Base-by-base conservation (phyloP, 2,113 vertebrate species). In the Hypocryptadius cinnamomeus region DNA sequence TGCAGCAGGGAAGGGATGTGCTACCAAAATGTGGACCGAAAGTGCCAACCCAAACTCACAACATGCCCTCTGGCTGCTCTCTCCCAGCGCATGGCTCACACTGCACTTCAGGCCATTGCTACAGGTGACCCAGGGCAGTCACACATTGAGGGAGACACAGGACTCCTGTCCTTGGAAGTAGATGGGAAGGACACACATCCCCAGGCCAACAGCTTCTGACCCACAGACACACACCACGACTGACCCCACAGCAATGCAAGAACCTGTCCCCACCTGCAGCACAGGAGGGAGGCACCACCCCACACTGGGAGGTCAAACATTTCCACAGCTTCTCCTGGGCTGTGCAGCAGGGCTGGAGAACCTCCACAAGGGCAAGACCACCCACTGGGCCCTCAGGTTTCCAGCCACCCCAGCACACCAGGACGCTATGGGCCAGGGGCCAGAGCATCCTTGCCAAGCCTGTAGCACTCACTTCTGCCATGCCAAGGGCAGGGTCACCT, bases 191-290 rank as follows among this genome's bases (percentile, higher is more conserved):
- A 45, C 28, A 51, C 12, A 17, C 13, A 42, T 15, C 30, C 33
- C 17, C 53, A 42, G 20, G 39, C 35, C 61, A 63, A 40, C 13
- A 65, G 50, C 39, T 81, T 47, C 48, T 5, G 16, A 44, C 30
- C 40, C 39, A n/a, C 0, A 0, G 42, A 42, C 33, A 8, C 1
- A 0, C 3, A 28, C 20, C 35, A 64, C 50, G 19, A 61, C 39
- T 3, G 3, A 31, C 20, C 30, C 33, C 44, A 50, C 8, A 22
- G 15, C 22, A 70, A 5, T 4, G 21, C 39, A 39, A 20, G 56
- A 39, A 33, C 24, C 15, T 15, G 37, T 13, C 74, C 63, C 13
- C 57, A 31, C 1, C 0, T 8, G 30, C 50, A 47, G 44, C 9
- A 9, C 11, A 51, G 37, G 18, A 33, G 8, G 13, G 47, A 53